Conservation (phyloP, 2,797 vertebrate species). For the Adrianichthys oophorus region DNA sequence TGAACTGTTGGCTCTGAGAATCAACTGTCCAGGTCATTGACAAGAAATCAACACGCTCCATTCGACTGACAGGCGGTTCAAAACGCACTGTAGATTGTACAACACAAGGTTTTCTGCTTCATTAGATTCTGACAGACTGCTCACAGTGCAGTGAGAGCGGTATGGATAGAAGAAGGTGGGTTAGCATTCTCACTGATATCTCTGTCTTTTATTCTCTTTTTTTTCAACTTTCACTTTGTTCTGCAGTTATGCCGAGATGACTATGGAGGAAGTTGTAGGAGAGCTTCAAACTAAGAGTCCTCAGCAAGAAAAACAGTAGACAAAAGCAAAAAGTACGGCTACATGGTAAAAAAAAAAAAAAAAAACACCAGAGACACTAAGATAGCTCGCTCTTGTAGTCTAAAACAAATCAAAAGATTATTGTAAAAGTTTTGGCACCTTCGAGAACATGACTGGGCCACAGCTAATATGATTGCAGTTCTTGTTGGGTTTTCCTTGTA, state of each 20-base stretch:
- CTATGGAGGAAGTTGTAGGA: no score
- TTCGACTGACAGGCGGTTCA: constrained; percentile 31
- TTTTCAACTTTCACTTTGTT: background rate
- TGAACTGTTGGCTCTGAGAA: constrained; percentile 13
- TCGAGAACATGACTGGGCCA: no score
- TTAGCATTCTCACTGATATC: background rate
- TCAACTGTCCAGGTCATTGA: constrained; percentile 11
- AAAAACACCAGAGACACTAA: no score
- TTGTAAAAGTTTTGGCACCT: no score
- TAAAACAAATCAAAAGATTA: no score
- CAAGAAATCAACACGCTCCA: constrained; percentile 34
- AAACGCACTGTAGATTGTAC: constrained; percentile 13
- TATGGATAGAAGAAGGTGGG: background rate
- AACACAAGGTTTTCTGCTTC: constrained; percentile 9
- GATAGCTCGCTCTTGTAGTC: no score
- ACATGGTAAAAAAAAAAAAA: no score
- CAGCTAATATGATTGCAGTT: no score
- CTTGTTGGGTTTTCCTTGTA: no score
- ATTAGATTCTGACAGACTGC: constrained; percentile 9
- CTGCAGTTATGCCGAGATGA: background rate
- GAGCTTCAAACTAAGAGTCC: no score
- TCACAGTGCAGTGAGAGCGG: constrained; percentile 5
- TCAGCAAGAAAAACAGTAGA: no score
- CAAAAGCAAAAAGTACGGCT: no score
- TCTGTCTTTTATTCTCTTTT: background rate